These are phyloP conservation scores for Sisyra nigra DNA, from an alignment of 2,888 invertebrate genomes.

Conservation along the genomic window DNA sequence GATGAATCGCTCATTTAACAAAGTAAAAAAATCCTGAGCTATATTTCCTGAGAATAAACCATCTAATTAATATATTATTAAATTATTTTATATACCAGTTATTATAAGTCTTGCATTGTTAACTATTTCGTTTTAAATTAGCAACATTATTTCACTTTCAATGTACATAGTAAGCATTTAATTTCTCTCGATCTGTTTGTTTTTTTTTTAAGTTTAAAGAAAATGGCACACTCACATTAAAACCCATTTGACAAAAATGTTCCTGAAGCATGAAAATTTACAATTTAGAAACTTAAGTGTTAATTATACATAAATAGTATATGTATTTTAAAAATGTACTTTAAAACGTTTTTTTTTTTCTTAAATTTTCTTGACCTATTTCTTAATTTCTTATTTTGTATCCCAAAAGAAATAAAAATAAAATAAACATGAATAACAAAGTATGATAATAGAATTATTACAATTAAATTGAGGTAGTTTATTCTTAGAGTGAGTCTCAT, in stretches of 20 bases:
- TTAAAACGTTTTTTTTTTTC: constrained; percentile 27
- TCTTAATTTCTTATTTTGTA: constrained; percentile 13
- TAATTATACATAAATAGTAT: constrained; percentile 2
- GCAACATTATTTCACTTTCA: not conserved
- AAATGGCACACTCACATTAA: constrained; percentile 30
- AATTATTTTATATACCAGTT: too few relatives aligned
- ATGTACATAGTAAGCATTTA: not conserved
- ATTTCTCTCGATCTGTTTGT: not conserved
- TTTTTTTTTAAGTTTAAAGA: constrained; percentile 2
- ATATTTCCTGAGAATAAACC: constrained; percentile 28
- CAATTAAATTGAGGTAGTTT: constrained; percentile 33
- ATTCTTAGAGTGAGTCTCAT: constrained; percentile 22
- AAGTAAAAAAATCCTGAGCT: constrained; percentile 22
- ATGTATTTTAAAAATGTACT: constrained; percentile 19
- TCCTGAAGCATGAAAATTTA: constrained; percentile 2
- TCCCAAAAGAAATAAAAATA: constrained; percentile 10
- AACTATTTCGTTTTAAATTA: too few relatives aligned
- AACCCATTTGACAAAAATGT: constrained; percentile 11
- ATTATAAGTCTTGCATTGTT: too few relatives aligned
- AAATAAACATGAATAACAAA: constrained; percentile 26
- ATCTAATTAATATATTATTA: constrained; percentile 7
- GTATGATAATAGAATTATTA: constrained; percentile 25
- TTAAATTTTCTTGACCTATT: constrained; percentile 3
- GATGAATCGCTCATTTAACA: not conserved
- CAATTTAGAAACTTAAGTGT: constrained; percentile 1